Evolutionary conservation across 2,797 vertebrate species (phyloP).

Genomic region (Fratercula arctica): DNA sequence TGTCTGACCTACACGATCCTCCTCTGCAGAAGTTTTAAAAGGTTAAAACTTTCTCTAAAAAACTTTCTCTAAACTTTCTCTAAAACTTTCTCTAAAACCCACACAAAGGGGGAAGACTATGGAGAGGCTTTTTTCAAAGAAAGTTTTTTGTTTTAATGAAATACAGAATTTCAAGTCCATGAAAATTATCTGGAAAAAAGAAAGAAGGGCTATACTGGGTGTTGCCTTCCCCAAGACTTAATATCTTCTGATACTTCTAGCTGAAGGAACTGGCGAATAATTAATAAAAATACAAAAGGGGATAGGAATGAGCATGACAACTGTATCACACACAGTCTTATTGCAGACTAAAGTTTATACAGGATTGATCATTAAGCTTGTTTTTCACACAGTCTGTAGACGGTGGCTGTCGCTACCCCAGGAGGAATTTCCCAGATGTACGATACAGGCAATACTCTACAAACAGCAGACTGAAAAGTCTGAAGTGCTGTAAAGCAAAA

Average conservation of each 20-base stretch:
- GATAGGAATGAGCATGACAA: not conserved
- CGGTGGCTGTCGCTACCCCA: not conserved
- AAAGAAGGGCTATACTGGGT: not conserved
- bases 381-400: not conserved
- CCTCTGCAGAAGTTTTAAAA: not conserved
- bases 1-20: not conserved
- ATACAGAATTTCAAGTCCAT: not conserved
- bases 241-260: not conserved
- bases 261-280: not conserved
- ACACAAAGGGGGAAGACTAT: not conserved
- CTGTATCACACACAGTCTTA: not conserved
- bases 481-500: not conserved
- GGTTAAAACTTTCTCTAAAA: not conserved
- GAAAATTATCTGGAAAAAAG: not conserved
- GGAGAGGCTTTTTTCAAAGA: fast-evolving
- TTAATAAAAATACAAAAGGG: not conserved
- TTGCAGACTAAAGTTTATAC: not conserved
- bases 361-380: not conserved
- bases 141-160: not conserved
- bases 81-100: not conserved
- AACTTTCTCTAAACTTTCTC: no score
- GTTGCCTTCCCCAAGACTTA: not conserved
- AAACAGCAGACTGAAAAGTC: not conserved
- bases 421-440: not conserved
- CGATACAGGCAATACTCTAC: not conserved